Base-by-base conservation (phyloP, 2,113 vertebrate genomes). In the Ceratotherium simum region DNA sequence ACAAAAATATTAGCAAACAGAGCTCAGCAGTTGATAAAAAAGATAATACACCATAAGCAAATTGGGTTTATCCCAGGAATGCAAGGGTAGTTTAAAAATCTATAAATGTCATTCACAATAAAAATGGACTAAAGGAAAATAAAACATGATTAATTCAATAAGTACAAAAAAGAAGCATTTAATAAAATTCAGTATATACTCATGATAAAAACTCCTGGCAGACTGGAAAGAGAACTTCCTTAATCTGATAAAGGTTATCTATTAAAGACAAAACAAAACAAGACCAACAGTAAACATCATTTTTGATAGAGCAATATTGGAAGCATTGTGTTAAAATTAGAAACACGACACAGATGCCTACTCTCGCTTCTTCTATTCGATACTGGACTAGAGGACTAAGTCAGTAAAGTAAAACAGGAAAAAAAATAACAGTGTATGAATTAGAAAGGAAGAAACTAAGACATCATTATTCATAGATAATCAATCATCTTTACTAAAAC, bases 351-450 rank as follows among this genome's bases (percentile, higher is more conserved):
- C 31, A 21, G 54, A 73, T 72, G 54, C 23, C 23, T 25, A 54
- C 64, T 70, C 4, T 83, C n/a, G 65, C 31, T 95, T 62, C 17
- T 90, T 95, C 60, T 91, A 25, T 76, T 90, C 87, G 60, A 23
- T 42, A 46, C 25, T 46, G 54, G 46, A 21, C 23, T 90, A 33
- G 18, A 69, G 25, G 60, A 90, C 42, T 58, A 85, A 85, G 10
- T 86, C 33, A 86, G 39, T 86, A n/a, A 86, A 95, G 16, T 70
- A 76, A 86, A 91, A 51, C 16, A 90, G 90, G 20, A 54, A 89
- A 58, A 69, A 73, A 4, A 85, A 69, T 13, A 23, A 39, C 23
- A 42, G 18, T 73, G 21, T 39, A 46, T 83, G 51, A 14, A 54
- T 54, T 69, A 60, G 25, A 80, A 85, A 91, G 25, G 13, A 80